These are phyloP conservation scores for Megamerina dolium DNA, from an alignment of 2,888 invertebrate species.

Conservation along the genomic window DNA sequence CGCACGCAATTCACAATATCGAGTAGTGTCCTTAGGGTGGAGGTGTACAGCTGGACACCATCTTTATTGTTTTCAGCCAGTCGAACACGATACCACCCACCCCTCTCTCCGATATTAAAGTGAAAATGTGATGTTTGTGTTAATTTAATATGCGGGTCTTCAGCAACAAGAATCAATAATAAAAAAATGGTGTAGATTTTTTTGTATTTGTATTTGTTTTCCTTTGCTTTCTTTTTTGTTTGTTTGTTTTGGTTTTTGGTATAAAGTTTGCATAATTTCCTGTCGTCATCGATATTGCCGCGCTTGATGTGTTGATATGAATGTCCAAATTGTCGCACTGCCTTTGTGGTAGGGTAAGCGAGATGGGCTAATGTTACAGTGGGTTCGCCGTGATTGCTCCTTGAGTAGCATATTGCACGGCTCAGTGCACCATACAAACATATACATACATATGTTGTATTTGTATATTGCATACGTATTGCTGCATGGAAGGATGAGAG, in stretches of 20 bases:
- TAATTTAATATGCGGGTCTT: slow-evolving; percentile 29
- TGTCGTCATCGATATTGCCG: slow-evolving; percentile 39
- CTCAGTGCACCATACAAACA: neutral
- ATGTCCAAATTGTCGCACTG: slow-evolving; percentile 18
- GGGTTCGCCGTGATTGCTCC: slow-evolving; percentile 1
- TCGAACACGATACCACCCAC: neutral
- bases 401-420: neutral
- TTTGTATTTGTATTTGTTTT: slow-evolving; percentile 7
- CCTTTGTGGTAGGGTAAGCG: no score
- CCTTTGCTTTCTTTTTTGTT: slow-evolving; percentile 8
- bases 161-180: slow-evolving; percentile 14
- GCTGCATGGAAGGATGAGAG: slow-evolving; percentile 1
- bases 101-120: slow-evolving; percentile 12
- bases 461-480: no score
- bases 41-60: slow-evolving; percentile 10
- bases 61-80: no score
- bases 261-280: slow-evolving; percentile 49
- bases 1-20: slow-evolving; percentile 29
- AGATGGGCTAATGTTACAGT: neutral
- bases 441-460: no score
- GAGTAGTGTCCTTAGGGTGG: slow-evolving; percentile 15
- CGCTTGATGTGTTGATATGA: slow-evolving; percentile 29
- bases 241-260: slow-evolving; percentile 22
- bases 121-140: slow-evolving; percentile 31
- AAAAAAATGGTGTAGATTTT: slow-evolving; percentile 6